Evolutionary conservation across 2,888 invertebrate species (phyloP).

Genomic region (Pocota personata): DNA sequence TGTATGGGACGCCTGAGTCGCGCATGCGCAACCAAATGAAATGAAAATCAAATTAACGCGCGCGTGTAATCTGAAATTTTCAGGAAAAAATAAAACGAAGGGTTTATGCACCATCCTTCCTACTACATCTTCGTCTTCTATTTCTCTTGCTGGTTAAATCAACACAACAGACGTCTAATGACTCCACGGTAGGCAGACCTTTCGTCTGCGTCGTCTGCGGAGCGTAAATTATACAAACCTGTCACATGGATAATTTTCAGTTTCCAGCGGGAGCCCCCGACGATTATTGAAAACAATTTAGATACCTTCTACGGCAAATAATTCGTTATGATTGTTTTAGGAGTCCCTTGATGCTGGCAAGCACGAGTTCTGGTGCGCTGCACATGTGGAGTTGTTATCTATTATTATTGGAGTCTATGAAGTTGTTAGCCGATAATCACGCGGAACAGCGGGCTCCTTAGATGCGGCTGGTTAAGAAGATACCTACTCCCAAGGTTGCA

Average conservation of each 20-base stretch:
- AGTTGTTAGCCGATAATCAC: conserved; percentile 68
- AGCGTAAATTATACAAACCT: conserved; percentile 58
- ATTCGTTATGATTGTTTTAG: conserved; percentile 64
- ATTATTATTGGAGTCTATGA: conserved; percentile 63
- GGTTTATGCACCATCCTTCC: conserved; percentile 25
- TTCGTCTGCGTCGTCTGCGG: conserved; percentile 16
- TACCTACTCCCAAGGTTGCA: conserved; percentile 56
- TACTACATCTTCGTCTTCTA: background rate
- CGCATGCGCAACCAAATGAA: conserved; percentile 45
- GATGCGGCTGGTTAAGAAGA: conserved; percentile 59
- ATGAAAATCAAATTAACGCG: conserved; percentile 50
- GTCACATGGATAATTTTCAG: conserved; percentile 49
- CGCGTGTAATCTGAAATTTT: conserved; percentile 14
- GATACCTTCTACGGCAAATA: conserved; percentile 43
- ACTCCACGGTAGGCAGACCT: conserved; percentile 36
- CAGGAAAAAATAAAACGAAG: conserved; percentile 5
- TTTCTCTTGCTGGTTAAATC: background rate
- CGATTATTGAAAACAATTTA: conserved; percentile 62
- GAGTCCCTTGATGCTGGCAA: conserved; percentile 16
- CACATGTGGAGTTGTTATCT: conserved; percentile 48
- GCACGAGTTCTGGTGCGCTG: background rate
- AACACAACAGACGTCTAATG: conserved; percentile 35
- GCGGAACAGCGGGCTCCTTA: conserved; percentile 62
- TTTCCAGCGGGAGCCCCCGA: background rate
- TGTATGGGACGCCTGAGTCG: conserved; percentile 4